A percentile compares a stretch with the other conserved stretches of the same genome.
phyloP scores from a whole-genome alignment of 2,888 invertebrate genomes.

The Caradrina kadenii region DNA sequence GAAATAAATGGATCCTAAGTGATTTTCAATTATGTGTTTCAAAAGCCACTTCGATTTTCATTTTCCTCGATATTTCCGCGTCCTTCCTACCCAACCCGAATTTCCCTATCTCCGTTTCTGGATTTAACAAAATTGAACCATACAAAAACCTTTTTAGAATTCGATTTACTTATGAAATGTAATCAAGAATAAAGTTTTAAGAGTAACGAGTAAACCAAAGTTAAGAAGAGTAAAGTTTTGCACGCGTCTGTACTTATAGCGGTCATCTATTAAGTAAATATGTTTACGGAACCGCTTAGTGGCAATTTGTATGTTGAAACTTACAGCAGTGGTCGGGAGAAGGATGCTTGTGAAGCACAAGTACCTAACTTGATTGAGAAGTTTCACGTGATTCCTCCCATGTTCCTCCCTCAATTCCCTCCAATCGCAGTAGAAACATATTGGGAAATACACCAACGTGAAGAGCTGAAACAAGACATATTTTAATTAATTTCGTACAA shows the following conservation, averaged over 20 bases:
- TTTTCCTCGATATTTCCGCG: conserved; percentile 1
- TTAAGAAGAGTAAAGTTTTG: not conserved
- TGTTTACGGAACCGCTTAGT: conserved; percentile 43
- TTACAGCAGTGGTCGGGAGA: conserved; percentile 80
- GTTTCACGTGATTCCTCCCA: conserved; percentile 65
- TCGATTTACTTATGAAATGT: no score
- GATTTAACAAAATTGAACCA: conserved; percentile 4
- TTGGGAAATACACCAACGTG: conserved; percentile 74
- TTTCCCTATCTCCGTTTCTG: not conserved
- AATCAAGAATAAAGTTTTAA: not conserved
- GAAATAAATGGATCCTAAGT: not conserved
- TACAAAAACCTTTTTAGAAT: not conserved
- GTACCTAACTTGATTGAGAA: conserved; percentile 74
- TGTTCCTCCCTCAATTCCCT: conserved; percentile 69
- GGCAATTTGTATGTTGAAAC: conserved; percentile 57
- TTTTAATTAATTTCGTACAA: conserved; percentile 30
- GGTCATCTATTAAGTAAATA: conserved; percentile 17
- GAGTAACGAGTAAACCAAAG: no score
- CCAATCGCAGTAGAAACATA: conserved; percentile 82
- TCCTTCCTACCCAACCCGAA: no score
- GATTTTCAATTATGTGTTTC: conserved; percentile 4
- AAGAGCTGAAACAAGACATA: conserved; percentile 74
- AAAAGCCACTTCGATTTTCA: not conserved
- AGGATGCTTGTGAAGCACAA: conserved; percentile 79
- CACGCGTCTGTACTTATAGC: not conserved